Evolutionary conservation across 1,140 invertebrate genomes (phyloP).

Genomic region (Neodiprion virginianus): DNA sequence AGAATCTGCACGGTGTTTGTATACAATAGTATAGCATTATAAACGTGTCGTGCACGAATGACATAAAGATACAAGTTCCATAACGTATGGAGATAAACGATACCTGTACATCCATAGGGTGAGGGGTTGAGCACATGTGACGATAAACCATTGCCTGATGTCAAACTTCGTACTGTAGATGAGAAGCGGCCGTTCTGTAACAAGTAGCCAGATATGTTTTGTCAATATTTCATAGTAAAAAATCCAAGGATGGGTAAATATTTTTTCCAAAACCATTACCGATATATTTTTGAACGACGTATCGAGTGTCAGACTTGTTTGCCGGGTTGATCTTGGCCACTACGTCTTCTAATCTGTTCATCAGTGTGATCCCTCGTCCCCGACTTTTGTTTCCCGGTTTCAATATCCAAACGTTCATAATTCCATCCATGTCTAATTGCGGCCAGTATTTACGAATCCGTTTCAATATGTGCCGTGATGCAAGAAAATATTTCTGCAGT

Average conservation of each 20-base stretch:
- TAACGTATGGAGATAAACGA: not conserved
- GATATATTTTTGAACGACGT: conserved; percentile 95
- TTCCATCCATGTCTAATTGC: conserved; percentile 82
- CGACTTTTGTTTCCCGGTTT: conserved; percentile 94
- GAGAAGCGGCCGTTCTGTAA: conserved; percentile 79
- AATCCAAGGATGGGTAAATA: not conserved
- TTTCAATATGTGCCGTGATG: conserved; percentile 61
- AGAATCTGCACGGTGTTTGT: conserved; percentile 20
- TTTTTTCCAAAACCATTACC: conserved; percentile 64
- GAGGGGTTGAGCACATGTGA: conserved; percentile 87
- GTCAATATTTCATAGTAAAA: conserved; percentile 7
- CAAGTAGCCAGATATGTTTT: conserved; percentile 20
- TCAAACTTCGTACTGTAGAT: conserved; percentile 94
- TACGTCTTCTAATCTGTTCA: conserved; percentile 88
- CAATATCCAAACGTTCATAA: conserved; percentile 91
- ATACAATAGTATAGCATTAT: conserved; percentile 30
- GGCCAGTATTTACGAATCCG: conserved; percentile 73
- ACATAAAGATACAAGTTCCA: not conserved
- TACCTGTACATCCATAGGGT: conserved; percentile 94
- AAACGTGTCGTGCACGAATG: not conserved
- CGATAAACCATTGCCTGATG: conserved; percentile 92
- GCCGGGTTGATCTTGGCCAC: conserved; percentile 72
- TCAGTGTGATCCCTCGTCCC: conserved; percentile 86
- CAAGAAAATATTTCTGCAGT: conserved; percentile 59
- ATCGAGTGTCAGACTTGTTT: conserved; percentile 75